Percentiles rank a stretch among this genome's conserved stretches.
Evolutionary conservation across 2,797 vertebrate species (phyloP).

Genomic region (Chaetodon trifasciatus): DNA sequence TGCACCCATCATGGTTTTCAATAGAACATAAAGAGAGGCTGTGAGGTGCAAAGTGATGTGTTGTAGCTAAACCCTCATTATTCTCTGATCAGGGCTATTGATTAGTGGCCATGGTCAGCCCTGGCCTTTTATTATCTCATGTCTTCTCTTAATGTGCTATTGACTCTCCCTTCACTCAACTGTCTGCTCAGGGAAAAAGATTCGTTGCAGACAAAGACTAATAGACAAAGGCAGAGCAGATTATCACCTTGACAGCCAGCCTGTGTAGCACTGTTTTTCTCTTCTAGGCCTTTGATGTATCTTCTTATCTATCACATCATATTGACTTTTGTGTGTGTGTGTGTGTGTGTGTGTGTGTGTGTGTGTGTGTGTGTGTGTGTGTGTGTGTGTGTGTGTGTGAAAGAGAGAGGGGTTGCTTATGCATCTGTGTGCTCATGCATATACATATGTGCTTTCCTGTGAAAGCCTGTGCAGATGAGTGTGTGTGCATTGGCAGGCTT

Average conservation of each 20-base stretch:
- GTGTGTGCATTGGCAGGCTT: conserved; percentile 8
- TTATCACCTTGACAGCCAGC: conserved; percentile 7
- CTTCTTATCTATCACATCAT: conserved; percentile 7
- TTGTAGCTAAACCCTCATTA: conserved; percentile 30
- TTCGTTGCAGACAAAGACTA: conserved; percentile 31
- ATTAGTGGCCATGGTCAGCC: conserved; percentile 39
- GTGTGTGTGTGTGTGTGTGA: too few species aligned
- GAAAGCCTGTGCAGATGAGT: conserved; percentile 12
- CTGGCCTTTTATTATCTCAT: conserved; percentile 54
- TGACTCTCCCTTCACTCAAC: conserved; percentile 53
- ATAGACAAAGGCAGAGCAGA: conserved; percentile 17
- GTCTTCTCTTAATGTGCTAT: conserved; percentile 62
- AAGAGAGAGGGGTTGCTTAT: neutral
- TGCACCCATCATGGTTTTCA: neutral
- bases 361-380: neutral
- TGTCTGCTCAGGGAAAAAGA: conserved; percentile 32
- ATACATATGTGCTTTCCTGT: neutral
- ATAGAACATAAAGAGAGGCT: neutral
- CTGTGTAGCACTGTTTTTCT: neutral
- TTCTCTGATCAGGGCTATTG: conserved; percentile 65
- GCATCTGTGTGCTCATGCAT: conserved; percentile 7
- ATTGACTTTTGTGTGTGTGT: neutral
- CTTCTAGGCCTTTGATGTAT: conserved; percentile 14
- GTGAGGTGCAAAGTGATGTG: conserved; percentile 31
- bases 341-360: neutral